These are phyloP conservation scores for Asarcornis scutulata DNA, from an alignment of 2,113 vertebrate genomes.

Conservation along the genomic window DNA sequence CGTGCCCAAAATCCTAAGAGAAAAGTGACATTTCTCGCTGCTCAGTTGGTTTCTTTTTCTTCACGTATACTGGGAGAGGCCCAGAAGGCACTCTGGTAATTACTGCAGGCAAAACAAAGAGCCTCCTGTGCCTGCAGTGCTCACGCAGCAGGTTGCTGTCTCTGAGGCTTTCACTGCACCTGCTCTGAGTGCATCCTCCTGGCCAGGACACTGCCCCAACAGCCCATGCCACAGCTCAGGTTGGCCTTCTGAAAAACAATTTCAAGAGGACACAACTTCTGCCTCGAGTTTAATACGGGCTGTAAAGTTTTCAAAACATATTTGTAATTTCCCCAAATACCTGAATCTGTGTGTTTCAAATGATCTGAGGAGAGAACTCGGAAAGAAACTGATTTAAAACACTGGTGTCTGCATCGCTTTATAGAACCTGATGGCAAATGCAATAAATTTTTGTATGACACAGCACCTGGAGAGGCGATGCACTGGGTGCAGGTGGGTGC, in stretches of 20 bases:
- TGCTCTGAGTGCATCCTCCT: background rate
- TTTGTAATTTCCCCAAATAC: background rate
- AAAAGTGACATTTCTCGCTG: background rate
- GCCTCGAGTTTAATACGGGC: background rate
- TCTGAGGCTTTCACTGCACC: background rate
- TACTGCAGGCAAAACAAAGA: background rate
- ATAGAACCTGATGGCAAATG: background rate
- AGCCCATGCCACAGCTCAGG: accelerated
- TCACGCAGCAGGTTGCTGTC: background rate
- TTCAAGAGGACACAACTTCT: background rate
- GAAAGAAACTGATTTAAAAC: background rate
- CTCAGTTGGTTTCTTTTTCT: background rate
- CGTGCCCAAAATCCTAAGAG: background rate
- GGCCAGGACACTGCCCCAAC: background rate
- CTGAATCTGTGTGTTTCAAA: background rate
- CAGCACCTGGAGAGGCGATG: background rate
- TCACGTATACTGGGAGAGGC: background rate
- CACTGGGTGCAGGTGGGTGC: background rate
- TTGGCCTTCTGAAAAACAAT: background rate
- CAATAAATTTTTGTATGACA: background rate
- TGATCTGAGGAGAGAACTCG: background rate
- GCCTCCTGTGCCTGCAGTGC: accelerated
- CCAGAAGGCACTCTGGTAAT: background rate
- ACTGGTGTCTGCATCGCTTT: background rate
- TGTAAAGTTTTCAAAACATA: background rate